phyloP scores from a whole-genome alignment of 2,797 vertebrate genomes.

The Diplodus puntazzo region DNA sequence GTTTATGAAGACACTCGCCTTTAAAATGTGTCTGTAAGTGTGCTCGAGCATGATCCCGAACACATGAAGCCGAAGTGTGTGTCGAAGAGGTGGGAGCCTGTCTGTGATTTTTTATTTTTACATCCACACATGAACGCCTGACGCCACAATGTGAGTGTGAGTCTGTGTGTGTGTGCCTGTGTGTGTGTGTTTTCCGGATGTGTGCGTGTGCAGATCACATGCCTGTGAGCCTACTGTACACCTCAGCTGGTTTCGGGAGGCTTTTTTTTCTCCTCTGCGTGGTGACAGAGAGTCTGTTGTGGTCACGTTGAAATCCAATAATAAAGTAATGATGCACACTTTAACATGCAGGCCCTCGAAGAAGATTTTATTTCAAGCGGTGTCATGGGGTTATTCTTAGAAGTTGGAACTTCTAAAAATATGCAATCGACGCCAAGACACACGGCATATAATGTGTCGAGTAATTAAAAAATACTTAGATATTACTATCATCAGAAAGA shows the following conservation, averaged over 20 bases:
- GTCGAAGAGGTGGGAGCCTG: constrained; percentile 40
- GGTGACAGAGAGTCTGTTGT: constrained; percentile 72
- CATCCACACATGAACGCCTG: constrained; percentile 47
- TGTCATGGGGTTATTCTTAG: constrained; percentile 21
- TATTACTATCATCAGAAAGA: not conserved
- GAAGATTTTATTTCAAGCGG: constrained; percentile 29
- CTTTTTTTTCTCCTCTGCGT: constrained; percentile 41
- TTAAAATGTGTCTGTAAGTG: constrained; percentile 61
- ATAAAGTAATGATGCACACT: constrained; percentile 60
- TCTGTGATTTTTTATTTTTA: constrained; percentile 76
- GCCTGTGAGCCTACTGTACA: constrained; percentile 44
- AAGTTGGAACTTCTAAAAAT: not conserved
- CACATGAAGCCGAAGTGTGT: constrained; percentile 50
- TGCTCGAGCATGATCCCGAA: constrained; percentile 40
- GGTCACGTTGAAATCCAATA: constrained; percentile 62
- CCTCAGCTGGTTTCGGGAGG: constrained; percentile 64
- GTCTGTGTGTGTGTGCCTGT: not conserved
- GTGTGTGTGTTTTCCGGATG: not conserved
- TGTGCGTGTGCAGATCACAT: constrained; percentile 55
- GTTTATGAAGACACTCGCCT: constrained; percentile 79
- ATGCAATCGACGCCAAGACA: not conserved
- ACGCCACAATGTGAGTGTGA: constrained; percentile 23
- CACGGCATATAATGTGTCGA: not conserved
- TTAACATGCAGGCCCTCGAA: constrained; percentile 27
- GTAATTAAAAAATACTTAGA: not conserved